Percentiles rank a stretch among this genome's conserved stretches.
Conservation (phyloP, 2,888 invertebrate genomes). For the Schizaphis graminum region DNA sequence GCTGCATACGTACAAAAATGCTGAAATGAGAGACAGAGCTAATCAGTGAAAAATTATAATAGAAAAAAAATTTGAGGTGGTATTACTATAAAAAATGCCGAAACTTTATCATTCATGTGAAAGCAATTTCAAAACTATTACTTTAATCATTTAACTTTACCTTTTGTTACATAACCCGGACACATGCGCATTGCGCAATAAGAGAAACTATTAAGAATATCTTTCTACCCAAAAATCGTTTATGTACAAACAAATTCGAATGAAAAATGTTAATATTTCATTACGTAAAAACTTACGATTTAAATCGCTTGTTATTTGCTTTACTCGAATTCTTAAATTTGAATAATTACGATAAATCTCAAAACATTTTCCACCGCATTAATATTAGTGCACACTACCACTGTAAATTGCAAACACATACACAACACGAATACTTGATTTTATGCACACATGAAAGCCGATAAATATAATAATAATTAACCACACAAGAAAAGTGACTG, state of each 20-base stretch:
- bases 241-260: not conserved
- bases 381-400: not conserved
- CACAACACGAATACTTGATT: not conserved
- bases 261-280: not conserved
- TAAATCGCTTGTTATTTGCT: not conserved
- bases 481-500: not conserved
- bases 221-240: not conserved
- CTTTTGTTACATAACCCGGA: not conserved
- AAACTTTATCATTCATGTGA: not conserved
- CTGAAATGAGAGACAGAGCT: not conserved
- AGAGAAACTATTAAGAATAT: not conserved
- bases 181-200: not conserved
- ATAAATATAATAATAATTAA: slow-evolving; percentile 5
- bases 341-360: not conserved
- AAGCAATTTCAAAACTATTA: not conserved
- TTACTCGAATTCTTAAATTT: not conserved
- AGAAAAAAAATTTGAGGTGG: not conserved
- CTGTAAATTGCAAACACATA: not conserved
- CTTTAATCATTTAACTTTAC: not conserved
- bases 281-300: not conserved
- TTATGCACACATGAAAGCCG: not conserved
- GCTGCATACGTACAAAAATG: not conserved
- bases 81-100: not conserved
- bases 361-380: not conserved
- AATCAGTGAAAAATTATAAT: not conserved